Evolutionary conservation across 2,113 vertebrate genomes (phyloP).

Genomic region (Bambusicola thoracicus): DNA sequence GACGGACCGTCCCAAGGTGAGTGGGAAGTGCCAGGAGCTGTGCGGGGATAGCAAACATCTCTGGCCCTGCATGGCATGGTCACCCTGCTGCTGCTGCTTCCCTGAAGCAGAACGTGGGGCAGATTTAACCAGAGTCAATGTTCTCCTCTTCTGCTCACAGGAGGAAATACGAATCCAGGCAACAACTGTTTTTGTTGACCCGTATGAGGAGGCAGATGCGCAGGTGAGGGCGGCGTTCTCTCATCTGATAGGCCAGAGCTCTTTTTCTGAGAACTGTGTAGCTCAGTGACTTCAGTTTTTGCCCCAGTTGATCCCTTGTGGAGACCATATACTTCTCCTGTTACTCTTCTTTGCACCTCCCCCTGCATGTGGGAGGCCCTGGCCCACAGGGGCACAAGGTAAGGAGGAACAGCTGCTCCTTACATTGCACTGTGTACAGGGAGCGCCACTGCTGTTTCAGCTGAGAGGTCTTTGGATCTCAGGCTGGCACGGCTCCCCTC

Average conservation of each 20-base stretch:
- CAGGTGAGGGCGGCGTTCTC: slow-evolving; percentile 78
- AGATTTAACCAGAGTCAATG: background rate
- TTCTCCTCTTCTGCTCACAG: slow-evolving; percentile 67
- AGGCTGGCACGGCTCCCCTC: background rate
- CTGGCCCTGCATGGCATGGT: background rate
- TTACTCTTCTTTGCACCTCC: background rate
- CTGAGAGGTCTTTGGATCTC: background rate
- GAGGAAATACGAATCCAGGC: slow-evolving; percentile 88
- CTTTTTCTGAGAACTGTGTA: background rate
- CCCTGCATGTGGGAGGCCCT: background rate
- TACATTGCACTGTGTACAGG: background rate
- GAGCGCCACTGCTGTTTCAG: rapidly evolving
- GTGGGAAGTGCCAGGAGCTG: background rate
- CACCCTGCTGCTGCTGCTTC: background rate
- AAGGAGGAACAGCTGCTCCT: background rate
- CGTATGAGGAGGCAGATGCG: slow-evolving; percentile 94
- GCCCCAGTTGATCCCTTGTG: background rate
- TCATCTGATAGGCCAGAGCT: background rate
- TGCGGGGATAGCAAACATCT: rapidly evolving
- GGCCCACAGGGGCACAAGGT: background rate
- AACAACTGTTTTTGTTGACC: slow-evolving; percentile 92
- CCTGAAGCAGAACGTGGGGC: background rate
- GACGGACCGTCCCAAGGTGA: slow-evolving; percentile 94
- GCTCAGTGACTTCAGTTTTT: background rate
- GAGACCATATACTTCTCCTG: background rate